A percentile compares a stretch with the other conserved stretches of the same genome.
Evolutionary conservation across 2,113 vertebrate species (phyloP).

Genomic region (Eonycteris spelaea): DNA sequence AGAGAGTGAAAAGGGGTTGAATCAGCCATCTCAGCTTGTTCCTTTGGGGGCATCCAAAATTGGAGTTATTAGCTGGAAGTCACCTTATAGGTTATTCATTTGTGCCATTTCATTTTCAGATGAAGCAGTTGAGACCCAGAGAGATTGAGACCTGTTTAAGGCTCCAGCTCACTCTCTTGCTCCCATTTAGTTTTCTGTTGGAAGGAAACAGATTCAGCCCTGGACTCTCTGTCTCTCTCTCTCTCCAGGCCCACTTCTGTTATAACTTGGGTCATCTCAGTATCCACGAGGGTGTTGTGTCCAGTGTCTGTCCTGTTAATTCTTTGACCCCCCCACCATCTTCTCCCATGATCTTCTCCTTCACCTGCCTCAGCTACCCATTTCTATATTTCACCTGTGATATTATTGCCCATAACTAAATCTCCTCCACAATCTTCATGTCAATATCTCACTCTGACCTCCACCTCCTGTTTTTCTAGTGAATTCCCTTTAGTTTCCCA

Average conservation of each 20-base stretch:
- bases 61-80: neutral
- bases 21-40: neutral
- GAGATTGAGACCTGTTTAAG: neutral
- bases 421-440: neutral
- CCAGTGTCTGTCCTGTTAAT: neutral
- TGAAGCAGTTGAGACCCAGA: neutral
- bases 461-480: neutral
- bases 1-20: neutral
- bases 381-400: neutral
- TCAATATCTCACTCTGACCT: neutral
- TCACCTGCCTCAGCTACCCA: neutral
- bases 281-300: neutral
- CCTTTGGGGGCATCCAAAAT: neutral
- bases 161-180: neutral
- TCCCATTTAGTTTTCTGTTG: neutral
- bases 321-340: neutral
- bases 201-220: neutral
- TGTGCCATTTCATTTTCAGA: slow-evolving; percentile 37
- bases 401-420: neutral
- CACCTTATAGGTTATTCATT: neutral
- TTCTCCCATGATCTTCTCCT: neutral
- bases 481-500: neutral
- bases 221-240: neutral
- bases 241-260: neutral
- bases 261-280: neutral